Evolutionary conservation across 2,113 vertebrate genomes (phyloP), one percentile per base, ranked within the genome.

Genomic region (Pitta sordida): DNA sequence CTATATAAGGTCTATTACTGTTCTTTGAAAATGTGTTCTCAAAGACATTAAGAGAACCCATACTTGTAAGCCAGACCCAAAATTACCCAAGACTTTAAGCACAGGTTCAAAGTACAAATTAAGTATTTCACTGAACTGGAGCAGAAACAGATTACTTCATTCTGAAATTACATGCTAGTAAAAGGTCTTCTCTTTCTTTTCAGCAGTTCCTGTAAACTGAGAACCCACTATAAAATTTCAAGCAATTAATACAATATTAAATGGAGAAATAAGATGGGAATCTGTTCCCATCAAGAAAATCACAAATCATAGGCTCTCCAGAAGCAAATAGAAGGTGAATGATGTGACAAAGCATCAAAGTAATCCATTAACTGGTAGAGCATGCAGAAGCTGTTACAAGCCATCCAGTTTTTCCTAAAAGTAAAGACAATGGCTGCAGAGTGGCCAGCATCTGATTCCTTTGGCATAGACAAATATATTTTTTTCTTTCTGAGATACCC

Each of bases 1-100:
- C 37, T 63, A 49, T 15, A 24, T 32, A 68, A 78, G 24, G 13
- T 34, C 39, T 79, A 37, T n/a, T 74, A 67, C 41, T 86, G 53
- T 65, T 23, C 63, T 80, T 62, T 36, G 34, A 93, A 93, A 90
- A 65, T n/a, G 22, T 58, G 26, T 70, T 49, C 53, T 83, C 83
- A 41, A 86, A 93, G 76, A 37, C 3, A 46, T 58, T 80, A 32
- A 86, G 26, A 83, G 20, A 88, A 62, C 36, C 43, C 80, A 13
- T 53, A 83, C 44, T 74, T 77, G 19, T 73, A n/a, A 93, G 39
- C 34, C 51, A 86, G 46, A 88, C 81, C 30, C 55, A 83, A 93
- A 88, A 95, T 65, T 77, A 92, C 20, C 20, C 3, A 85, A 91
- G 36, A 41, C 93, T 70, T 90, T 77, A 93, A 93, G 89, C 76